Evolutionary conservation across 2,113 vertebrate genomes (phyloP), one percentile per base, ranked within the genome.

Genomic region (Cottus gobio): DNA sequence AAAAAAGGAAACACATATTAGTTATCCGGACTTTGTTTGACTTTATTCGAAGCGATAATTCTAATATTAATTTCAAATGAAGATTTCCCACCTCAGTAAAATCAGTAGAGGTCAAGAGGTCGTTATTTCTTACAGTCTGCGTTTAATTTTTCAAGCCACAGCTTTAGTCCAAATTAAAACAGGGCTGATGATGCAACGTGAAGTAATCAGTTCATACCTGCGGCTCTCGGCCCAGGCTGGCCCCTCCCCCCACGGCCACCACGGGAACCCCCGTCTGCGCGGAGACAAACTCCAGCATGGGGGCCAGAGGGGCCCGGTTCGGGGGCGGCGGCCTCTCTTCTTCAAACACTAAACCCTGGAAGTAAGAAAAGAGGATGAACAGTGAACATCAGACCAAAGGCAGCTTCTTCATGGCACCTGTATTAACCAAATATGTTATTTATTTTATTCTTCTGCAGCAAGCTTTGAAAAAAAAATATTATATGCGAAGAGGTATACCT

Each of bases 231-330:
- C 97, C 97, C 75, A 97, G 93, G 76, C 97, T 97, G 28, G 97
- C 95, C 39, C 97, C 97, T 62, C 97, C 97, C 82, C 97, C 96
- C 16, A 99, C 96, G 7, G 96, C 97, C 11, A 97, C 94, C 89
- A 99, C 96, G 18, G 97, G 97, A 82, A 99, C 96, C 0, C 96
- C 96, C 4, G 97, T 98, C 93, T 98, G 97, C 0, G 97, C 97
- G 0, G 97, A 98, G 65, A 99, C 94, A 37, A 99, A 99, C 94
- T 99, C 97, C 20, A 99, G 95, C 93, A 99, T 96, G 30, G 97
- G 97, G n/a, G 97, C 97, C 71, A 99, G 94, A 0, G 97, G 97
- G 48, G 94, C 95, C 0, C 91, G 91, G 67, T 93, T 93, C 0
- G 93, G 93, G 0, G 94, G 94, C 1, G 94, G 94, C 3, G 94